Conservation (phyloP, 2,113 vertebrate genomes). For the Rattus norvegicus region GRCr8 NC_086020.1:57293001-57293500, state of each 20-base stretch:
- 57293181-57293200: constrained; percentile 70
- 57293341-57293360: constrained; percentile 1
- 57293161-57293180: constrained; percentile 74
- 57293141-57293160: constrained; percentile 74
- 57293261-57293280: background rate
- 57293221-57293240: background rate
- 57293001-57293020: constrained; percentile 73
- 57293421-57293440: constrained; percentile 20
- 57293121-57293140: constrained; percentile 68
- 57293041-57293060: constrained; percentile 67
- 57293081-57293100: constrained; percentile 74
- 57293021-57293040: constrained; percentile 77
- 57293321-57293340: constrained; percentile 59
- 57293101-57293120: constrained; percentile 68
- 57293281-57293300: background rate
- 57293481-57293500: background rate
- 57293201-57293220: constrained; percentile 58
- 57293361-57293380: constrained; percentile 12
- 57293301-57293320: constrained; percentile 15
- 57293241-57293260: constrained; percentile 49
- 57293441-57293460: constrained; percentile 23
- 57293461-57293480: constrained; percentile 43
- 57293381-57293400: constrained; percentile 26
- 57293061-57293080: constrained; percentile 78
- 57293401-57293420: background rate